phyloP scores from a whole-genome alignment of 2,113 vertebrate species.

The Neomonachus schauinslandi region DNA sequence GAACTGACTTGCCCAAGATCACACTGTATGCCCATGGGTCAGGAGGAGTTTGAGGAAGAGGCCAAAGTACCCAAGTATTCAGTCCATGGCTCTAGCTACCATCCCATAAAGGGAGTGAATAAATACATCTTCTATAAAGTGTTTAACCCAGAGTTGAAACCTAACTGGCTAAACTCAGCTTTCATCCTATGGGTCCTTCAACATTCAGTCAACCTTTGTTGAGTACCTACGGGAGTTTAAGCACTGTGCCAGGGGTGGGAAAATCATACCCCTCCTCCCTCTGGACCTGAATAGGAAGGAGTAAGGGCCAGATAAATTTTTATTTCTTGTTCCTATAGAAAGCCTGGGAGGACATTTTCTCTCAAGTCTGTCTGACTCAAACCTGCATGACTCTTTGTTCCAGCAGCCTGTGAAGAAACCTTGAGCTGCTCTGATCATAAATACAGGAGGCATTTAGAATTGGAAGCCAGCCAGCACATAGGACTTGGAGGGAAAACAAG shows the following conservation, averaged over 20 bases:
- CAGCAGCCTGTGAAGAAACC: constrained; percentile 17
- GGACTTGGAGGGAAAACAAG: neutral
- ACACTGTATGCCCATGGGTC: neutral
- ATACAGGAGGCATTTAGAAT: neutral
- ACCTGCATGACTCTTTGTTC: neutral
- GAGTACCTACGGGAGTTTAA: neutral
- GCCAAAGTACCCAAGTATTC: neutral
- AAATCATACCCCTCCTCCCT: neutral
- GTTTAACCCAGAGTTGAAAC: neutral
- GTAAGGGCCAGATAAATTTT: neutral
- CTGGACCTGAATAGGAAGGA: neutral
- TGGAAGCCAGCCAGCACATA: neutral
- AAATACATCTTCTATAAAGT: neutral
- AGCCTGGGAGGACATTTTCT: neutral
- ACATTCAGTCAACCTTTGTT: neutral
- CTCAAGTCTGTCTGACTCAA: neutral
- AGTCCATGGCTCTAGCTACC: neutral
- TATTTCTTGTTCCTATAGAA: constrained; percentile 26
- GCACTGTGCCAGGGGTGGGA: neutral
- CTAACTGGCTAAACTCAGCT: neutral
- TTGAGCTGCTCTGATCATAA: neutral
- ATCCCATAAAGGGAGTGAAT: neutral
- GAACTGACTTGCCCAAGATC: neutral
- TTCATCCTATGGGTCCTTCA: neutral
- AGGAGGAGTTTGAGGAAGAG: constrained; percentile 11